phyloP scores from a whole-genome alignment of 2,797 vertebrate species.

The Neomorphus geoffroyi region DNA sequence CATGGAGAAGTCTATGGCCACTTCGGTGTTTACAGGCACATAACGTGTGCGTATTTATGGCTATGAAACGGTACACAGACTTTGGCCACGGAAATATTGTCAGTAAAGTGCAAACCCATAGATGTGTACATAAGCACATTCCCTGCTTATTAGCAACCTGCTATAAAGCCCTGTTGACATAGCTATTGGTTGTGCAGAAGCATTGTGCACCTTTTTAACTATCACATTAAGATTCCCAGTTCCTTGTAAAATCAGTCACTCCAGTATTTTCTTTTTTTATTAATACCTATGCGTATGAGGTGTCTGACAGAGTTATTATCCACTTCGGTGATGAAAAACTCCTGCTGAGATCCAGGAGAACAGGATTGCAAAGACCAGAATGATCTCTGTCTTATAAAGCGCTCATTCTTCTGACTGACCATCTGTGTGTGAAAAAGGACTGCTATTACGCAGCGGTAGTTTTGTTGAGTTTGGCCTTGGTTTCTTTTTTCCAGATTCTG shows the following conservation, averaged over 20 bases:
- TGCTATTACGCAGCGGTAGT: slow-evolving; percentile 70
- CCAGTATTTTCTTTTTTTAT: slow-evolving; percentile 54
- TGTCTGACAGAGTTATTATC: slow-evolving; percentile 74
- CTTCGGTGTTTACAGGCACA: neutral
- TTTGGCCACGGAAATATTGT: neutral
- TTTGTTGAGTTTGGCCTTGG: slow-evolving; percentile 75
- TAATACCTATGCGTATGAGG: slow-evolving; percentile 58
- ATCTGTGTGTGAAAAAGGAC: slow-evolving; percentile 66
- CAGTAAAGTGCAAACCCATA: neutral
- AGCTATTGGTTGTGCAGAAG: neutral
- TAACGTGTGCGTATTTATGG: neutral
- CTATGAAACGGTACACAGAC: rapidly evolving
- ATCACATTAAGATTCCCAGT: neutral
- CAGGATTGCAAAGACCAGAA: slow-evolving; percentile 61
- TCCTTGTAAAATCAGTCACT: slow-evolving; percentile 46
- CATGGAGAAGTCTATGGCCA: neutral
- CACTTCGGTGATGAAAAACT: slow-evolving; percentile 70
- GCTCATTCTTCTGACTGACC: slow-evolving; percentile 69
- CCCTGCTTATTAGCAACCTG: slow-evolving; percentile 39
- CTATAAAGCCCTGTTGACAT: slow-evolving; percentile 26
- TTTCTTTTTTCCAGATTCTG: slow-evolving; percentile 68
- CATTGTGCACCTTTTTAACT: neutral
- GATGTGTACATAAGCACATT: neutral
- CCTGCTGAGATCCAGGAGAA: slow-evolving; percentile 60
- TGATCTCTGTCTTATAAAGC: slow-evolving; percentile 69